Evolutionary conservation across 2,113 vertebrate genomes (phyloP), one percentile per base, ranked within the genome.

Genomic region (Nesogale talazaci): DNA sequence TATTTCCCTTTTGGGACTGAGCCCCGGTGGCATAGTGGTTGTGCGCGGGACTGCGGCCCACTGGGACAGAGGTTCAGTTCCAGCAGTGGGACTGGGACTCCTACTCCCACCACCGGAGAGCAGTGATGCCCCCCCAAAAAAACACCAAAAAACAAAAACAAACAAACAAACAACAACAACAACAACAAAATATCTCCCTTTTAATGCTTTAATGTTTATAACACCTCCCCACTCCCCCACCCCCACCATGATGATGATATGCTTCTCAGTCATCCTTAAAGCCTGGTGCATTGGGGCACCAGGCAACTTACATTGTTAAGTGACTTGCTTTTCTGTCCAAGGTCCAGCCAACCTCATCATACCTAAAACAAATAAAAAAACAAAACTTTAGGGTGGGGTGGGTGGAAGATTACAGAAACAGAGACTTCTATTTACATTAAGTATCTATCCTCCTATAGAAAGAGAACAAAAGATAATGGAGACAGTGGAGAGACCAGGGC

Each of bases 231-330:
- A 23, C 20, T 46, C 46, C 14, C 86, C 46, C 59, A 61, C n/a
- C 89, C 36, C 2, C 46, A 52, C 27, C n/a, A 83, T 52, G 27
- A 59, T 70, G 82, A 74, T 88, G 14, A 6, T 81, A 84, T 79
- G 38, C 78, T 88, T 95, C 81, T 74, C 34, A 92, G 36, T 34
- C 22, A 83, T 93, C 70, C 46, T 92, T 85, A 80, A 92, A 94
- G 25, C 46, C 46, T 52, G 46, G 46, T 52, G 46, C 25, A 40
- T 42, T 83, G 59, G 86, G 42, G 52, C 11, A 89, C 70, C 40
- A 92, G 40, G 46, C 52, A 42, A 3, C n/a, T 74, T 61, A 36
- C 23, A 91, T 92, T 38, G 15, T 19, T 31, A 75, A 63, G 46
- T 42, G 14, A 91, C 42, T 80, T 86, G 57, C 61, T 89, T 19